A percentile compares a stretch with the other conserved stretches of the same genome.
Evolutionary conservation across 2,113 vertebrate species (phyloP).

Genomic region (Alectura lathami): DNA sequence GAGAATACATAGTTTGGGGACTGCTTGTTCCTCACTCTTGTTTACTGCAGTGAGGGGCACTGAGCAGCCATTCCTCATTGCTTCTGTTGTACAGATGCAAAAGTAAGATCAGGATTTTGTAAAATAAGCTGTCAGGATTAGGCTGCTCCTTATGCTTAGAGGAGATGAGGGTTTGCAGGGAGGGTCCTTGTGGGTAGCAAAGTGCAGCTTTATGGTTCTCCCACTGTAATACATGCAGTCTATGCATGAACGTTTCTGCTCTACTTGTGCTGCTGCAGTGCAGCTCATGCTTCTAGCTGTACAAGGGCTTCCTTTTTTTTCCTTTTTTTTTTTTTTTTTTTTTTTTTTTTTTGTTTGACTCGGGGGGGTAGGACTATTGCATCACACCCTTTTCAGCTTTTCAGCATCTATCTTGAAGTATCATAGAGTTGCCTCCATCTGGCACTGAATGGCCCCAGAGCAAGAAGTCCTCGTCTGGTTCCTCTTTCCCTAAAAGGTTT

Average conservation of each 20-base stretch:
- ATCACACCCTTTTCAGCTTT: not conserved
- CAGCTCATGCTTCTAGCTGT: not conserved
- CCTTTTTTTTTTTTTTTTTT: not conserved
- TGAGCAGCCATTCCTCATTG: not conserved
- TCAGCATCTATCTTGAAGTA: not conserved
- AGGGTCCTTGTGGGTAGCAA: not conserved
- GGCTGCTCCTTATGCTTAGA: not conserved
- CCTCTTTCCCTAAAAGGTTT: not conserved
- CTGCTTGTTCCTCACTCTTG: not conserved
- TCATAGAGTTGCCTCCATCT: rapidly evolving
- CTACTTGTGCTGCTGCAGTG: not conserved
- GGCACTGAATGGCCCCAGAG: no score
- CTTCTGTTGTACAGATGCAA: not conserved
- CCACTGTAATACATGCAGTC: not conserved
- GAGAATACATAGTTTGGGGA: not conserved
- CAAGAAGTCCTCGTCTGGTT: not conserved
- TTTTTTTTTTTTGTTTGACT: not conserved
- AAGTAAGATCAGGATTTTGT: not conserved
- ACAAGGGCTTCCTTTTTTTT: not conserved
- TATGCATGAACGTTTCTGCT: not conserved
- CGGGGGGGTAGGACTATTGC: not conserved
- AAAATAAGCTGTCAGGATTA: not conserved
- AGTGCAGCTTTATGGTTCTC: not conserved
- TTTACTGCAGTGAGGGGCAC: not conserved
- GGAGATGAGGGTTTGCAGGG: not conserved